Evolutionary conservation across 2,113 vertebrate species (phyloP).

Genomic region (Platysteira castanea): DNA sequence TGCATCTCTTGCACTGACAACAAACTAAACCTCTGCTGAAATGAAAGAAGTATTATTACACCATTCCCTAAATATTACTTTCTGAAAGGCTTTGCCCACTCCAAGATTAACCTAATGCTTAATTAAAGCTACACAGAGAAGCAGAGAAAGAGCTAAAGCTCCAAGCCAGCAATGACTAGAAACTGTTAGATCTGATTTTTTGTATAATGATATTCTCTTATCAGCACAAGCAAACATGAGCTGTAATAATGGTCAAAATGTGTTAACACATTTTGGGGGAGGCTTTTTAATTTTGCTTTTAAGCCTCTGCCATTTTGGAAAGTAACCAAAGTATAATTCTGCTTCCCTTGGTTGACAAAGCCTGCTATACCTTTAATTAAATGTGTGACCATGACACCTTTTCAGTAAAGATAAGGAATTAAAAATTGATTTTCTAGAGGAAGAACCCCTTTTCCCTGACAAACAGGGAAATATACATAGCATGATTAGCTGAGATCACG

Average conservation of each 20-base stretch:
- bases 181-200: constrained; percentile 48
- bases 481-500: constrained; percentile 3
- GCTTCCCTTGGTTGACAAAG: constrained; percentile 51
- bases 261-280: constrained; percentile 17
- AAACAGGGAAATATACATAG: not conserved
- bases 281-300: constrained; percentile 16
- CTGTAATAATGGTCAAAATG: constrained; percentile 27
- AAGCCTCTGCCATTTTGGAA: constrained; percentile 62
- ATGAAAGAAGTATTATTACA: not conserved
- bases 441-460: not conserved
- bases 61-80: not conserved
- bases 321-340: constrained; percentile 30
- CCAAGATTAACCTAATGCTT: constrained; percentile 42
- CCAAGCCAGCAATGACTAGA: constrained; percentile 23
- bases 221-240: not conserved
- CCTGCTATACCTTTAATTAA: constrained; percentile 58
- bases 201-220: constrained; percentile 28
- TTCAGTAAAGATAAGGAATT: constrained; percentile 7
- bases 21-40: constrained; percentile 8
- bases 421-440: not conserved
- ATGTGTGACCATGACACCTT: not conserved
- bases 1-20: not conserved
- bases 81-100: constrained; percentile 1
- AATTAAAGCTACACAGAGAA: constrained; percentile 60
- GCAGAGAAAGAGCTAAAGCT: constrained; percentile 33